Evolutionary conservation across 2,113 vertebrate species (phyloP), one percentile per base, ranked within the genome.

Genomic region (Equus quagga): DNA sequence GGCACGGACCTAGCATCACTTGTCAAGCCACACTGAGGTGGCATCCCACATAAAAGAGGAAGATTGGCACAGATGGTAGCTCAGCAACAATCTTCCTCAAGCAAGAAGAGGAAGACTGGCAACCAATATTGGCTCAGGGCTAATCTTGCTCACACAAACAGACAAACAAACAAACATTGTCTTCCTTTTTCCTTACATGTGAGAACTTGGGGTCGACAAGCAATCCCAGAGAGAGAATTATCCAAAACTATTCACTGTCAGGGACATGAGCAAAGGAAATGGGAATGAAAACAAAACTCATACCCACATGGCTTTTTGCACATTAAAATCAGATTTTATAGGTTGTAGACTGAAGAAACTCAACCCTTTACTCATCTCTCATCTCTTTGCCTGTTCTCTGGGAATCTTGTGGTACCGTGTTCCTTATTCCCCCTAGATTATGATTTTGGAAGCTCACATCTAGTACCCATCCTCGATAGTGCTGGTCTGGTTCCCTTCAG

Each of bases 271-370:
- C 51, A 51, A 49, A 89, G 56, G 65, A 56, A 70, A 31, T 28
- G 5, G 36, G 8, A 94, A 51, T 0, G 18, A 51, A 69, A 54
- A n/a, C 54, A 28, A 36, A 75, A 26, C 8, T n/a, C 2, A 64
- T 12, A 21, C 21, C 33, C 31, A 31, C 5, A 0, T 41, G 60
- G 9, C 1, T 0, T 58, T 64, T 69, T 2, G 31, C 4, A 91
- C 1, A 6, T 44, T 67, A 58, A 21, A 0, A 24, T 81, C 44
- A 14, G 51, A 17, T 70, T 79, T 64, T 15, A 9, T n/a, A 85
- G 89, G n/a, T 23, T 49, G 54, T 64, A 5, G 26, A 15, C 31
- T 51, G 5, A 36, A 89, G 79, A 69, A 23, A n/a, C 46, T 31
- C 18, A 46, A 3, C 12, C 33, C 49, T 28, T 44, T 67, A 3